phyloP scores from a whole-genome alignment of 1,140 invertebrate species.

The Eupeodes corollae region DNA sequence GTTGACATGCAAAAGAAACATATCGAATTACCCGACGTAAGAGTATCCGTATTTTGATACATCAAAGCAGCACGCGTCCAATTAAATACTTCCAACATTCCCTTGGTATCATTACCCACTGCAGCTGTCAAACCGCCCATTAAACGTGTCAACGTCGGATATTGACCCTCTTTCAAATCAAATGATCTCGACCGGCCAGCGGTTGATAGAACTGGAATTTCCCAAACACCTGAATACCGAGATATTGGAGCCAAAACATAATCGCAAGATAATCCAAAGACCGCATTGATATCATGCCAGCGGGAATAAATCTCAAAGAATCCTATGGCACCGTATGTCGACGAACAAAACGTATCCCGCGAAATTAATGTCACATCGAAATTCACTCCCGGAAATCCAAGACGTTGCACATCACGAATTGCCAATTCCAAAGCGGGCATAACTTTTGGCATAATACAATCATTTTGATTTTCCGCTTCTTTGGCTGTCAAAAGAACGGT shows the following conservation, averaged over 20 bases:
- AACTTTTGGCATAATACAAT: slow-evolving; percentile 49
- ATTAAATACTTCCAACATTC: slow-evolving; percentile 52
- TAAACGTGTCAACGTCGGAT: slow-evolving; percentile 70
- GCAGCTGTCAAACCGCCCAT: slow-evolving; percentile 66
- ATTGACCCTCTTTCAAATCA: slow-evolving; percentile 38
- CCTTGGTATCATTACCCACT: slow-evolving; percentile 56
- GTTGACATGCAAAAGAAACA: slow-evolving; percentile 59
- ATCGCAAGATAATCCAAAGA: slow-evolving; percentile 83
- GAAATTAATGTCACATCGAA: slow-evolving; percentile 56
- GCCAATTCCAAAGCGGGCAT: slow-evolving; percentile 64
- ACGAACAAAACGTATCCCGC: slow-evolving; percentile 68
- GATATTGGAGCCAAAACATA: slow-evolving; percentile 84
- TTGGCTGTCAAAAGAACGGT: slow-evolving; percentile 21
- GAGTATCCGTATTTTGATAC: slow-evolving; percentile 51
- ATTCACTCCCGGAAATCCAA: slow-evolving; percentile 46
- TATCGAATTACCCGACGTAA: slow-evolving; percentile 49
- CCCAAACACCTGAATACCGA: slow-evolving; percentile 76
- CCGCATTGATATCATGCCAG: slow-evolving; percentile 53
- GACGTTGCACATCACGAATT: slow-evolving; percentile 47
- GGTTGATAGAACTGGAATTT: slow-evolving; percentile 74
- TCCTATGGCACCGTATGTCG: slow-evolving; percentile 60
- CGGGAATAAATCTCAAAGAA: slow-evolving; percentile 61
- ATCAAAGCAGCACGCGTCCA: slow-evolving; percentile 57
- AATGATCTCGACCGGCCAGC: slow-evolving; percentile 71
- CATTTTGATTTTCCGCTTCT: slow-evolving; percentile 27